Percentiles rank a stretch among this genome's conserved stretches.
phyloP scores from a whole-genome alignment of 37 sponge, comb jelly and placozoan genomes.

The Hormiphora californensis region DNA sequence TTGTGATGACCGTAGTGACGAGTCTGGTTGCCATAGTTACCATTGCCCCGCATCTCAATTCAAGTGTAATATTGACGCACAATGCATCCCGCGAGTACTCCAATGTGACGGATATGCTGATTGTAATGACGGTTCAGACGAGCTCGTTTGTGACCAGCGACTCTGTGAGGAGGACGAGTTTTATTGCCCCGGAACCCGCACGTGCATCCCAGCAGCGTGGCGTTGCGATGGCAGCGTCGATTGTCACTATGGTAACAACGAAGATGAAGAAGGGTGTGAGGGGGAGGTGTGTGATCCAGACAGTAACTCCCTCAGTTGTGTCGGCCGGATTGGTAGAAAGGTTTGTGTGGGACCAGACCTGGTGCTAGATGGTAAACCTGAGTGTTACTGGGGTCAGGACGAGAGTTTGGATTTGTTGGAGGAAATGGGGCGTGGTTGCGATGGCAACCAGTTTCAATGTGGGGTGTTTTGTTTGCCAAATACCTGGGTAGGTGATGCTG shows the following conservation, averaged over 20 bases:
- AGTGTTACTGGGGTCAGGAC: conserved; percentile 2
- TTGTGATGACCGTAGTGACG: conserved; percentile 29
- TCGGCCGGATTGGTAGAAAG: background rate
- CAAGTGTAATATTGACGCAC: background rate
- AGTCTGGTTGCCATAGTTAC: background rate
- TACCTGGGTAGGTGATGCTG: background rate
- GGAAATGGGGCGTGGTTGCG: background rate
- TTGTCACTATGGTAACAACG: background rate
- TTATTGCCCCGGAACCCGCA: background rate
- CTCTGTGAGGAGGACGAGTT: conserved; percentile 13
- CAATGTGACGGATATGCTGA: background rate
- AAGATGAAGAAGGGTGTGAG: conserved; percentile 16
- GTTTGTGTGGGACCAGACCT: too few species aligned
- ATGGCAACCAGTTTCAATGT: background rate
- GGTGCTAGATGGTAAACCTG: background rate
- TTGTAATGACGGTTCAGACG: conserved; percentile 1
- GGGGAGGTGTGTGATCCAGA: background rate
- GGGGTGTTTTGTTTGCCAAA: background rate
- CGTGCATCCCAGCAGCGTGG: background rate
- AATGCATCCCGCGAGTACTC: conserved; percentile 1
- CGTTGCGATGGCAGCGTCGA: background rate
- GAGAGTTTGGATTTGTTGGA: too few species aligned
- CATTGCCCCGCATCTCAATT: background rate
- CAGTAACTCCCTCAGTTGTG: background rate
- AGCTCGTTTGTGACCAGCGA: background rate